phyloP scores from a whole-genome alignment of 2,888 invertebrate species.

The Netelia inedita region DNA sequence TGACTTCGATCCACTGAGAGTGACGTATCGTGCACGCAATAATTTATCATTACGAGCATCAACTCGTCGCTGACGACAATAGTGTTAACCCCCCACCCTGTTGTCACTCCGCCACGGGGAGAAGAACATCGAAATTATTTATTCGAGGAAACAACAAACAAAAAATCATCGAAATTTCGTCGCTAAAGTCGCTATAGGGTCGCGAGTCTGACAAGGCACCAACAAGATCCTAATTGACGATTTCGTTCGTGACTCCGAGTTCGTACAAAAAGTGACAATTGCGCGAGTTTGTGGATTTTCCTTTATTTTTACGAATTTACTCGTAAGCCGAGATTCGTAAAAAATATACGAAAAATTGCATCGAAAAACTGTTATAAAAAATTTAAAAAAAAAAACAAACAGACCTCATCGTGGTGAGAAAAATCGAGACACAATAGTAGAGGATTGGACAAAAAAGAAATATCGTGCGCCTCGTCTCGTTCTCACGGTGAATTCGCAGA shows the following conservation, averaged over 20 bases:
- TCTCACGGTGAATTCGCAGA: constrained; percentile 59
- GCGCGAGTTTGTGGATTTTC: not conserved
- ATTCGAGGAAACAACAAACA: not conserved
- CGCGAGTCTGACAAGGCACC: not conserved
- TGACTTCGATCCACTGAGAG: constrained; percentile 77
- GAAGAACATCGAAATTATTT: not conserved
- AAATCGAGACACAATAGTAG: not conserved
- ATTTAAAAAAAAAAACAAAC: not conserved
- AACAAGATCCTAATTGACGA: not conserved
- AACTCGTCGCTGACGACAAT: constrained; percentile 19
- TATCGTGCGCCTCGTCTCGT: constrained; percentile 50
- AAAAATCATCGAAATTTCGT: not conserved
- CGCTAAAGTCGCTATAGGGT: not conserved
- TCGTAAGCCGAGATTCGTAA: too few relatives aligned
- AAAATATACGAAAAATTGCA: too few relatives aligned
- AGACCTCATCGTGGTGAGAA: not conserved
- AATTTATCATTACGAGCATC: constrained; percentile 17
- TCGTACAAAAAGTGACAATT: not conserved
- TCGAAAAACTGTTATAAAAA: not conserved
- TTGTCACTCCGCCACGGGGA: not conserved
- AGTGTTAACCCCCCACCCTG: not conserved
- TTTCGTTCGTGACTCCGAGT: not conserved
- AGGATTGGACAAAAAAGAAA: constrained; percentile 14
- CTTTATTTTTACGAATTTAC: not conserved
- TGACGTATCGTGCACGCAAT: constrained; percentile 37